Percentiles rank a stretch among this genome's conserved stretches.
These are phyloP conservation scores for Drosophila mettleri DNA, from an alignment of 2,888 invertebrate species.

Conservation along the genomic window DNA sequence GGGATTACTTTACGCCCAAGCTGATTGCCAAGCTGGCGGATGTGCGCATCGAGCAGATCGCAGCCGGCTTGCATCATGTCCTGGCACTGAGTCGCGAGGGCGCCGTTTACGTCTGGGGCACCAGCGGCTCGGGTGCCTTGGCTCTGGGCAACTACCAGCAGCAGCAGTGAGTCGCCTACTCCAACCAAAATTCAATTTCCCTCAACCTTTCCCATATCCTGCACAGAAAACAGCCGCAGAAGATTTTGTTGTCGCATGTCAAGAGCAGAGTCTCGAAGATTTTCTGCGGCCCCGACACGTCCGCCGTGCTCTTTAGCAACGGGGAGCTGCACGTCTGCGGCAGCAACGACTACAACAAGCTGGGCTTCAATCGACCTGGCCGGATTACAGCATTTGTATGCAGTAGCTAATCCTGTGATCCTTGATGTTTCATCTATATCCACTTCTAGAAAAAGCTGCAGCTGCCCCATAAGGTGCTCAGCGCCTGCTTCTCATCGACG, in stretches of 20 bases:
- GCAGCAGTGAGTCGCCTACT: slow-evolving; percentile 71
- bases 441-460: slow-evolving; percentile 84
- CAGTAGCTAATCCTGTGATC: not conserved
- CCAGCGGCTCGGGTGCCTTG: slow-evolving; percentile 87
- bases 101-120: slow-evolving; percentile 89
- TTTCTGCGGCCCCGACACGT: slow-evolving; percentile 88
- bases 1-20: slow-evolving; percentile 86
- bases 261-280: slow-evolving; percentile 86
- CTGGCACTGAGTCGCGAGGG: slow-evolving; percentile 88
- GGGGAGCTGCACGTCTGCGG: slow-evolving; percentile 89
- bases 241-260: slow-evolving; percentile 82
- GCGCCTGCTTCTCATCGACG: slow-evolving; percentile 87
- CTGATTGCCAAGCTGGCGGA: slow-evolving; percentile 86
- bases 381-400: slow-evolving; percentile 82
- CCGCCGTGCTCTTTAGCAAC: slow-evolving; percentile 87
- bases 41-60: slow-evolving; percentile 87
- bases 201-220: not conserved
- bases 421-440: fast-evolving
- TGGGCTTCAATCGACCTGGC: slow-evolving; percentile 86
- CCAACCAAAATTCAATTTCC: too few species aligned
- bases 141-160: slow-evolving; percentile 85
- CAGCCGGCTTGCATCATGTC: slow-evolving; percentile 88
- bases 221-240: slow-evolving; percentile 79
- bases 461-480: slow-evolving; percentile 86
- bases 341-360: slow-evolving; percentile 88